Conservation (phyloP, 2,797 vertebrate species). For the Denticeps clupeoides region DNA sequence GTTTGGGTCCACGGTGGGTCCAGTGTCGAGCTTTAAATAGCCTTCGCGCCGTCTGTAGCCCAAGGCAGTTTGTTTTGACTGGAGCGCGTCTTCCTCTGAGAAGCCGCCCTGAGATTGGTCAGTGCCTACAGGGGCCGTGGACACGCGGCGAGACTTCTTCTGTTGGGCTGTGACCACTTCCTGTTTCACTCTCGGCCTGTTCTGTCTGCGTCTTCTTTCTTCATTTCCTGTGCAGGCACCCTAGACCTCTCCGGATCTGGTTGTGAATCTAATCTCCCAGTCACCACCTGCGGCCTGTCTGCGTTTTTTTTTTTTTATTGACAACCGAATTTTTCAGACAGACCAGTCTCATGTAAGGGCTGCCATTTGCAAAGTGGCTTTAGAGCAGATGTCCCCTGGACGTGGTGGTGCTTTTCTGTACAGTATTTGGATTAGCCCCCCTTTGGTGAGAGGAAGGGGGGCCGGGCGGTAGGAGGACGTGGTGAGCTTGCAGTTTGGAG, state of each 20-base stretch:
- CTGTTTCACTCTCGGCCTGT: constrained; percentile 27
- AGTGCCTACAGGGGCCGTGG: too few relatives aligned
- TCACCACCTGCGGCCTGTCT: too few relatives aligned
- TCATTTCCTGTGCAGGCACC: constrained; percentile 13
- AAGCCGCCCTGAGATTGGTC: background rate
- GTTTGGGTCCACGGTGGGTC: background rate
- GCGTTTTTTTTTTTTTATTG: too few relatives aligned
- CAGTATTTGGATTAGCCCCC: constrained; percentile 6
- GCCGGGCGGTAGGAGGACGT: background rate
- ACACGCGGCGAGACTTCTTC: too few relatives aligned
- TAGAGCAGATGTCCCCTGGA: background rate
- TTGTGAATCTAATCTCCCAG: too few relatives aligned
- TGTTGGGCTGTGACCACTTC: too few relatives aligned
- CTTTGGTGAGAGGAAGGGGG: background rate
- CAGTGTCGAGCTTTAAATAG: background rate
- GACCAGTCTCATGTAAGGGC: background rate
- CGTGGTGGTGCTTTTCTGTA: background rate
- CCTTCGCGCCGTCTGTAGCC: background rate
- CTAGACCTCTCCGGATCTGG: too few relatives aligned
- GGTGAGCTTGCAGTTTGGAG: too few relatives aligned
- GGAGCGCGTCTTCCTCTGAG: background rate
- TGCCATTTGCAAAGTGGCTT: background rate
- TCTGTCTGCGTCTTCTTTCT: too few relatives aligned
- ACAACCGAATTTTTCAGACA: background rate
- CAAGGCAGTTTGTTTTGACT: background rate